Base-by-base conservation (phyloP, 2,888 invertebrate genomes). In the Leptinotarsa rubiginosa region DNA sequence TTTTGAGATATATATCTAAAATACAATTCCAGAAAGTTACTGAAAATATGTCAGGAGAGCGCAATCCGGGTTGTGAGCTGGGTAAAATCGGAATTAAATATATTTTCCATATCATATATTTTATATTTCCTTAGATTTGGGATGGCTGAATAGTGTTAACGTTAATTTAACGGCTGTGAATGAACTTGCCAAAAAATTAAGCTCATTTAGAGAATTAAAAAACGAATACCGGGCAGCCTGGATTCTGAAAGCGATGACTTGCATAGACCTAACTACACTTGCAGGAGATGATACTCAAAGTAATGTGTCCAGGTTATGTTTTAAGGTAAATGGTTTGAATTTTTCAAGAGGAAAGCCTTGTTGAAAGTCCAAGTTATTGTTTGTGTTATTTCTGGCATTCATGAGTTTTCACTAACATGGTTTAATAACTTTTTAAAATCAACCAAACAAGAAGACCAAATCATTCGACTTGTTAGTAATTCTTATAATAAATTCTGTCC, bases 231-330 rank as follows among this genome's bases (percentile, higher is more conserved):
- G 92, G 87, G 90, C 92, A 56, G 91, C 92, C 15, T 96, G 95
- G 95, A 89, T 98, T 16, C 84, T 97, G 31, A 93, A 93, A 85
- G 95, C 97, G 1, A 89, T 98, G 10, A 92, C 93, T 49, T 91
- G 95, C 73, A 96, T 98, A 77, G 99, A 99, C 88, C 90, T 99
- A 79, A 99, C 99, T 1, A 97, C 97, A 2, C 89, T 99, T 69
- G 91, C 94, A 67, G 97, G 97, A 54, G 93, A 94, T 88, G 95
- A 95, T 84, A 94, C 95, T 0, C 85, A 87, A 12, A 90, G 93
- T 16, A 96, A 95, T 89, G 95, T 98, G 1, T 87, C 91, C 25
- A 90, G 95, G 69, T 90, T 99, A 2, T 97, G 97, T 85, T 88
- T 91, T 73, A 95, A 95, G 90, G 97, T 96, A 22, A 56, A 56